Conservation (phyloP, 1,140 invertebrate species). For the Thaumetopoea pityocampa region DNA sequence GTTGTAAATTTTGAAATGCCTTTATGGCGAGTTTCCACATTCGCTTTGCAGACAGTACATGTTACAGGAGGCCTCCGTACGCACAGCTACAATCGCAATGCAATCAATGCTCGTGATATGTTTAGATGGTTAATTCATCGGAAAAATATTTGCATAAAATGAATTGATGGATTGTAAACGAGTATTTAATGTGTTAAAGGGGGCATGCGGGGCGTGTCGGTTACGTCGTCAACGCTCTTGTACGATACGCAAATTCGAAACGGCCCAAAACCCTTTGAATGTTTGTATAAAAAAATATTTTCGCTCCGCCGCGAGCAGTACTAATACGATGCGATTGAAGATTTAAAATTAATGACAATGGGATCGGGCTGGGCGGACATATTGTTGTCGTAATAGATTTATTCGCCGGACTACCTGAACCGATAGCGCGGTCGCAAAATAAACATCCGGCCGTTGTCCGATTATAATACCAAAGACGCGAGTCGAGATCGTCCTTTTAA, state of each 20-base stretch:
- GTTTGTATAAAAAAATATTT: slow-evolving; percentile 43
- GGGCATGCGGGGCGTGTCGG: slow-evolving; percentile 46
- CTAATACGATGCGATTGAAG: slow-evolving; percentile 41
- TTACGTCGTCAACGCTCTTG: slow-evolving; percentile 32
- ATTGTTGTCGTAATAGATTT: slow-evolving; percentile 61
- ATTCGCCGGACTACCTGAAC: slow-evolving; percentile 62
- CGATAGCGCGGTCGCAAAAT: slow-evolving; percentile 51
- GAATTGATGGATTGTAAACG: slow-evolving; percentile 56
- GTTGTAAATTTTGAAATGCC: slow-evolving; percentile 74
- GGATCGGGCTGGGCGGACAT: slow-evolving; percentile 22
- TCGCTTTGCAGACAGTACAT: slow-evolving; percentile 44
- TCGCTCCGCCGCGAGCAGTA: slow-evolving; percentile 25
- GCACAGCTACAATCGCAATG: slow-evolving; percentile 52
- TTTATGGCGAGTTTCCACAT: slow-evolving; percentile 70
- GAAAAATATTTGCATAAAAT: slow-evolving; percentile 29
- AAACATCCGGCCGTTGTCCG: slow-evolving; percentile 54
- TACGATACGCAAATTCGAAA: slow-evolving; percentile 48
- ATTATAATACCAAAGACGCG: slow-evolving; percentile 43
- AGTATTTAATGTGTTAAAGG: slow-evolving; percentile 51
- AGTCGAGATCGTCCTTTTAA: slow-evolving; percentile 40
- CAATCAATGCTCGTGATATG: slow-evolving; percentile 29
- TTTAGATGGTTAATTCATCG: slow-evolving; percentile 41
- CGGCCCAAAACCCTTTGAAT: slow-evolving; percentile 44
- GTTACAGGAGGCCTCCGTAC: slow-evolving; percentile 54
- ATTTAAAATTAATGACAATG: slow-evolving; percentile 44